Percentiles rank a stretch among this genome's conserved stretches.
Evolutionary conservation across 2,113 vertebrate species (phyloP).

Genomic region (Peromyscus californicus): DNA sequence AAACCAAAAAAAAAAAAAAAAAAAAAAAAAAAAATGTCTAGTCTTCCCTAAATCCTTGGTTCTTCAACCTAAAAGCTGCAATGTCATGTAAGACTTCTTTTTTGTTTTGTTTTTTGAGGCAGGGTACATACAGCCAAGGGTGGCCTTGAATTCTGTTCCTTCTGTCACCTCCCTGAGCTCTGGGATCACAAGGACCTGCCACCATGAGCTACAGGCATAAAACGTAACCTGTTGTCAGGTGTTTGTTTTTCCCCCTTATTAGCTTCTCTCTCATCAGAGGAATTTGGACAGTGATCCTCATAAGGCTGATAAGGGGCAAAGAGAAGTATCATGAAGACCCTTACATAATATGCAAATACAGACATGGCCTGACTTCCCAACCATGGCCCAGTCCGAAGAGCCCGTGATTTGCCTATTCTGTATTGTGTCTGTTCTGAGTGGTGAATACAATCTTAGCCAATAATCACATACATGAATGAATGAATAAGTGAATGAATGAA

Average conservation of each 20-base stretch:
- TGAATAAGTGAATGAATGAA: not conserved
- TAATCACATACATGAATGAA: not conserved
- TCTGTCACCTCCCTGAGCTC: not conserved
- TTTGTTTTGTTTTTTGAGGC: not conserved
- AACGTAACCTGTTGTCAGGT: not conserved
- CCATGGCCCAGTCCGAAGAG: not conserved
- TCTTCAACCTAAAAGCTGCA: not conserved
- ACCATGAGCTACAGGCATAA: not conserved
- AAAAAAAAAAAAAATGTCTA: not conserved
- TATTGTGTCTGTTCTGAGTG: not conserved
- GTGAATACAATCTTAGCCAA: not conserved
- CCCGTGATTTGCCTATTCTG: not conserved
- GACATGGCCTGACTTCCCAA: not conserved
- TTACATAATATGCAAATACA: not conserved
- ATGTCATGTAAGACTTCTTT: not conserved
- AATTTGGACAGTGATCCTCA: not conserved
- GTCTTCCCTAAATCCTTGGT: not conserved
- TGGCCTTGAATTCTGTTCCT: not conserved
- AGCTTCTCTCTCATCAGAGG: not conserved
- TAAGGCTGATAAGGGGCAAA: not conserved
- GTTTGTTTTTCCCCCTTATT: not conserved
- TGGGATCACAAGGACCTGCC: not conserved
- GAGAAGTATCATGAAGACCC: not conserved
- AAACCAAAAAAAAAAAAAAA: too few relatives aligned
- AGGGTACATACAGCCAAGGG: not conserved